Conservation (phyloP, 1,140 invertebrate genomes). For the Diorhabda sublineata region DNA sequence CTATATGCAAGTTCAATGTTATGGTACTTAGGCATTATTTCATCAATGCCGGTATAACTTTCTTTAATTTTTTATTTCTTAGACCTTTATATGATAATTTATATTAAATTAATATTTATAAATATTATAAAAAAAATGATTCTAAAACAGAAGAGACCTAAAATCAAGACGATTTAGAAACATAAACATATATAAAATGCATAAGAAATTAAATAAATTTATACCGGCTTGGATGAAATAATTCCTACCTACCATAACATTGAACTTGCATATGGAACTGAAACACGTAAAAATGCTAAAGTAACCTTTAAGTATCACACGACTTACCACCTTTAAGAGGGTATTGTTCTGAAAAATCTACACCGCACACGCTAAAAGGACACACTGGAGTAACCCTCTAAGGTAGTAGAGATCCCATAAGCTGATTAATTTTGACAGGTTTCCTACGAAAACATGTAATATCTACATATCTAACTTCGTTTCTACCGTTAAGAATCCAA, state of each 20-base stretch:
- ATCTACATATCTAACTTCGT: constrained; percentile 25
- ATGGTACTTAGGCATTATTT: constrained; percentile 28
- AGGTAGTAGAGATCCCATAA: constrained; percentile 42
- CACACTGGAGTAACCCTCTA: constrained; percentile 31
- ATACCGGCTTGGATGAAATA: too few relatives aligned
- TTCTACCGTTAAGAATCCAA: constrained; percentile 27
- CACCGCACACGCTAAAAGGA: constrained; percentile 41
- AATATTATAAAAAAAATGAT: constrained; percentile 47
- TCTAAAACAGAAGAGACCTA: constrained; percentile 26
- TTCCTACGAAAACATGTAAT: constrained; percentile 33
- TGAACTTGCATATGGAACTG: constrained; percentile 25
- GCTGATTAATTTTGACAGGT: constrained; percentile 17
- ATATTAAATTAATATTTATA: constrained; percentile 18
- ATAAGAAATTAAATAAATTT: too few relatives aligned
- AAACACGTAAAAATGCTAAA: constrained; percentile 49
- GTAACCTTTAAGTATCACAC: constrained; percentile 43
- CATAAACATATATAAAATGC: too few relatives aligned
- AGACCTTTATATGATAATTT: constrained; percentile 44
- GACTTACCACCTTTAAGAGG: constrained; percentile 34
- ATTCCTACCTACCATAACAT: too few relatives aligned
- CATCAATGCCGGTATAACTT: constrained; percentile 25
- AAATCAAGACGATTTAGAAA: too few relatives aligned
- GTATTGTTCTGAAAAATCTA: constrained; percentile 44
- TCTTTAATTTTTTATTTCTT: too few relatives aligned
- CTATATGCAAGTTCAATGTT: too few relatives aligned